Evolutionary conservation across 2,888 invertebrate genomes (phyloP).

Genomic region (Leucophenga montana): DNA sequence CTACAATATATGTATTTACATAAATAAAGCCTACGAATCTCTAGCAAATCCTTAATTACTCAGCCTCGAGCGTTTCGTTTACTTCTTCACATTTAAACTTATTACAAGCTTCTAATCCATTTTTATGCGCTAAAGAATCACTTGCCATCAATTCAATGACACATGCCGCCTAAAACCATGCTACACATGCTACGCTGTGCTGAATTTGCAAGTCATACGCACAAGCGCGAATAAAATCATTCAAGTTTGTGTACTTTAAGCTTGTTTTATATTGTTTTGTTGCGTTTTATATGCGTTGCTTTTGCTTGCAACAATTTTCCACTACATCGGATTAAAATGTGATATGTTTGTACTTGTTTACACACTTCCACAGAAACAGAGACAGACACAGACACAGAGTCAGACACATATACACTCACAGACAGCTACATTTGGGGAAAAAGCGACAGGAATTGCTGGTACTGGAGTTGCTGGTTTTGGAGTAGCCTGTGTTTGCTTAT

Average conservation of each 20-base stretch:
- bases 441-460: not conserved
- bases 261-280: slow-evolving; percentile 18
- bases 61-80: slow-evolving; percentile 33
- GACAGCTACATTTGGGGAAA: slow-evolving; percentile 8
- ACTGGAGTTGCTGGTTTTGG: slow-evolving; percentile 15
- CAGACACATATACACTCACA: slow-evolving; percentile 4
- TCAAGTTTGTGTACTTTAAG: not conserved
- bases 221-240: not conserved
- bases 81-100: slow-evolving; percentile 43
- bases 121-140: slow-evolving; percentile 49
- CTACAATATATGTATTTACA: not conserved
- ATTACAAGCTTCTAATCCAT: slow-evolving; percentile 50
- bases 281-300: slow-evolving; percentile 36
- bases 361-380: slow-evolving; percentile 38
- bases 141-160: slow-evolving; percentile 53
- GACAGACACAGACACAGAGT: slow-evolving; percentile 6
- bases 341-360: slow-evolving; percentile 66
- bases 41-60: slow-evolving; percentile 48
- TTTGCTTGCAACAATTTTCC: slow-evolving; percentile 58
- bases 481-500: slow-evolving; percentile 60
- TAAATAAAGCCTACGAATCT: not conserved
- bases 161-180: slow-evolving; percentile 24
- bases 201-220: slow-evolving; percentile 1
- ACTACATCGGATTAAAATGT: slow-evolving; percentile 65
- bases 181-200: not conserved